phyloP scores from a whole-genome alignment of 1,140 invertebrate genomes.

The Lanistes nyassanus region DNA sequence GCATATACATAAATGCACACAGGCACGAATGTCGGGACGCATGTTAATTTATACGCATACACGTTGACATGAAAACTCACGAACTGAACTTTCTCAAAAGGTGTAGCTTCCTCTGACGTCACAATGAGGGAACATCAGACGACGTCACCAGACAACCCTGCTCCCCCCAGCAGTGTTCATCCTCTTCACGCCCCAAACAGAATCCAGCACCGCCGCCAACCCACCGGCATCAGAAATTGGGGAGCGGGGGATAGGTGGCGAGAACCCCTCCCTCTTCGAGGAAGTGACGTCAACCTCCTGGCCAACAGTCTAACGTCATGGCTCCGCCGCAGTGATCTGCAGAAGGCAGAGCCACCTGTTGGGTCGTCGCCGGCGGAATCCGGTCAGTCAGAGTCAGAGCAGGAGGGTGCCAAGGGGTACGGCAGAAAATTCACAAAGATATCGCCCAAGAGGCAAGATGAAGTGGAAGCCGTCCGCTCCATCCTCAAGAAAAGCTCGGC shows the following conservation, averaged over 20 bases:
- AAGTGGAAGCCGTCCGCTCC: no score
- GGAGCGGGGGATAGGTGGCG: background rate
- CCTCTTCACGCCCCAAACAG: background rate
- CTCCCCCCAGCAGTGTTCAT: background rate
- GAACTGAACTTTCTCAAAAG: no score
- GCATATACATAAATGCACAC: constrained; percentile 5
- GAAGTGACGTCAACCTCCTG: constrained; percentile 40
- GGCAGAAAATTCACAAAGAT: no score
- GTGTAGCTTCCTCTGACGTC: background rate
- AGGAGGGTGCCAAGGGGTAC: no score
- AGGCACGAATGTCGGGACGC: background rate
- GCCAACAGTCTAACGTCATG: constrained; percentile 47
- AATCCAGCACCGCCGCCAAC: constrained; percentile 5
- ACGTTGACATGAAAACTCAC: background rate
- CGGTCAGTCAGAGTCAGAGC: no score
- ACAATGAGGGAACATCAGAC: constrained; percentile 8
- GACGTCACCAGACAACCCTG: background rate
- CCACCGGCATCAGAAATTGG: background rate
- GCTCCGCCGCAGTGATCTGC: constrained; percentile 36
- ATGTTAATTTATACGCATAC: no score
- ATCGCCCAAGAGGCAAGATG: no score
- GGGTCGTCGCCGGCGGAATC: no score
- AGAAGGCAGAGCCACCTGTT: background rate
- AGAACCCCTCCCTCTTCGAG: background rate
- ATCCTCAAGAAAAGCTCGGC: no score